phyloP scores from a whole-genome alignment of 1,140 invertebrate genomes.

The Mycetomoellerius zeteki region DNA sequence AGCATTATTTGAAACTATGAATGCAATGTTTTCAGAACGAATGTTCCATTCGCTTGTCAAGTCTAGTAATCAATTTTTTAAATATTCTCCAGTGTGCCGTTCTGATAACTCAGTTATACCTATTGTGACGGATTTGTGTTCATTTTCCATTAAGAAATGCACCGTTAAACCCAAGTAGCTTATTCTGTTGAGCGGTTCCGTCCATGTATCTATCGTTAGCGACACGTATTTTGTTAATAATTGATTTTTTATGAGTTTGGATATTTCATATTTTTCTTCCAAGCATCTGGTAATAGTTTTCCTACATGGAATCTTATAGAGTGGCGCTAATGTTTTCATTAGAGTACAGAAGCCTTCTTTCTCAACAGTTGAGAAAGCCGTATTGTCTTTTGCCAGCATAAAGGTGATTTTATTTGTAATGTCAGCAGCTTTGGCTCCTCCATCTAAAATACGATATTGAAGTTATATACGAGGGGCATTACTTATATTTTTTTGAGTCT shows the following conservation, averaged over 20 bases:
- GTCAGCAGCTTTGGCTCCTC: background rate
- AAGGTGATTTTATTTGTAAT: background rate
- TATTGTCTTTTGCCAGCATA: constrained; percentile 3
- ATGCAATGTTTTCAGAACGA: background rate
- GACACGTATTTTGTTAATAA: background rate
- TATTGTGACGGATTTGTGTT: constrained; percentile 2
- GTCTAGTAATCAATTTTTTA: background rate
- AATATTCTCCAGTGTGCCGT: background rate
- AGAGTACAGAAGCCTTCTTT: background rate
- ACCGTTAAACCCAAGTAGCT: background rate
- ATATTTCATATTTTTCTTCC: background rate
- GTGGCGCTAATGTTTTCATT: background rate
- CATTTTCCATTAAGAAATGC: background rate
- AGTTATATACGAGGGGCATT: too few species aligned
- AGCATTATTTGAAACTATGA: background rate
- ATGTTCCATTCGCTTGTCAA: background rate
- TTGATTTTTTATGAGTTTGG: background rate
- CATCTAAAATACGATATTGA: background rate
- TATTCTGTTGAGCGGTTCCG: background rate
- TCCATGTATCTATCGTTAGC: constrained; percentile 8
- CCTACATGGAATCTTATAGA: constrained; percentile 11
- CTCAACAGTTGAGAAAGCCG: background rate
- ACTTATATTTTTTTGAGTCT: too few species aligned
- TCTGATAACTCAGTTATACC: background rate
- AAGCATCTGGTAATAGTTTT: too few species aligned